Evolutionary conservation across 2,888 invertebrate species (phyloP).

Genomic region (Polietes domitor): DNA sequence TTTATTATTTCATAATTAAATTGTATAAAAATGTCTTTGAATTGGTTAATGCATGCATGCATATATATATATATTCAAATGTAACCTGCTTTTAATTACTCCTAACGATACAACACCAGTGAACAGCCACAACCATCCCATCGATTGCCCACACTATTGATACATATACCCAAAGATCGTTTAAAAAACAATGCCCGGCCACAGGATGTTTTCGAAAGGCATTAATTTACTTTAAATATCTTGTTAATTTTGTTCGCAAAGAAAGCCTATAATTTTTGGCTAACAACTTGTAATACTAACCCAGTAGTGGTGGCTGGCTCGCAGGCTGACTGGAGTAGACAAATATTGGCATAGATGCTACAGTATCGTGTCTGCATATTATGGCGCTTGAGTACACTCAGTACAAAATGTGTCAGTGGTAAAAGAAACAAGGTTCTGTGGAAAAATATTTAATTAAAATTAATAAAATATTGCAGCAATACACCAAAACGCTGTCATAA

Average conservation of each 20-base stretch:
- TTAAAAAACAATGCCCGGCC: background rate
- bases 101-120: background rate
- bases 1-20: conserved; percentile 19
- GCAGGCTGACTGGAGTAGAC: background rate
- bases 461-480: too few relatives aligned
- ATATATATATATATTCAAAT: background rate
- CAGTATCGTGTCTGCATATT: background rate
- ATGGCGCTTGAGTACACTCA: background rate
- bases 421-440: too few relatives aligned
- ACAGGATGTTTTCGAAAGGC: background rate
- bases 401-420: too few relatives aligned
- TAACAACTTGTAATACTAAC: conserved; percentile 11
- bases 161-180: background rate
- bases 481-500: too few relatives aligned
- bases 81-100: background rate
- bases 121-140: background rate
- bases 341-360: background rate
- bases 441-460: too few relatives aligned
- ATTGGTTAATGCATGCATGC: background rate
- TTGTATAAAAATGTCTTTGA: background rate
- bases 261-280: background rate
- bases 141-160: background rate
- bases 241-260: background rate
- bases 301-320: background rate
- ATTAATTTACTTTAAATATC: background rate